Evolutionary conservation across 2,888 invertebrate species (phyloP).

Genomic region (Helicoverpa assulta): DNA sequence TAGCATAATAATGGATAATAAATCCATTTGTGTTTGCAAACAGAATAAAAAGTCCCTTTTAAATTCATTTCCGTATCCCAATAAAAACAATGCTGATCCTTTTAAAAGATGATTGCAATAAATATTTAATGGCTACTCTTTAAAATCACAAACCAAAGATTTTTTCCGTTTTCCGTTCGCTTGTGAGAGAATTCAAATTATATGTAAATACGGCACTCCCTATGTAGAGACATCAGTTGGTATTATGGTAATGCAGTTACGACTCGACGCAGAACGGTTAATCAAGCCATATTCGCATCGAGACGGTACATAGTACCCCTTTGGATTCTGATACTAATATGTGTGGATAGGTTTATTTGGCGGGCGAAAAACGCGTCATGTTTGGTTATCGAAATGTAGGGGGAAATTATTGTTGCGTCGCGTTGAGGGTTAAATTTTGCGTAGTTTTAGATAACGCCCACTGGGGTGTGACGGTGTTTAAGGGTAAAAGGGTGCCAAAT

Average conservation of each 20-base stretch:
- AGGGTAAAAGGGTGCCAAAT: background rate
- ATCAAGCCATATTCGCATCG: slow-evolving; percentile 59
- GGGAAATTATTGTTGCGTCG: slow-evolving; percentile 48
- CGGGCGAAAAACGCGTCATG: slow-evolving; percentile 41
- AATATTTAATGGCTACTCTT: slow-evolving; percentile 60
- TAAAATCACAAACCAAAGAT: slow-evolving; percentile 56
- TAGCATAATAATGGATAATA: too few species aligned
- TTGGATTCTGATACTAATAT: slow-evolving; percentile 50
- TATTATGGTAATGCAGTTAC: slow-evolving; percentile 78
- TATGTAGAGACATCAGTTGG: slow-evolving; percentile 76
- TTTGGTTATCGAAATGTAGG: slow-evolving; percentile 50
- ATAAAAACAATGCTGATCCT: slow-evolving; percentile 44
- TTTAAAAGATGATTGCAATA: slow-evolving; percentile 50
- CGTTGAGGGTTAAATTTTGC: slow-evolving; percentile 33
- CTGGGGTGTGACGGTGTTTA: slow-evolving; percentile 4
- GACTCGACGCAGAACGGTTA: slow-evolving; percentile 64
- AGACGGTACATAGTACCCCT: slow-evolving; percentile 49
- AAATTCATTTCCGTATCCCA: slow-evolving; percentile 24
- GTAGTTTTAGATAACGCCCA: slow-evolving; percentile 37
- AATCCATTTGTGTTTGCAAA: too few species aligned
- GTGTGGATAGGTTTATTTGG: slow-evolving; percentile 51
- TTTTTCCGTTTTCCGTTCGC: slow-evolving; percentile 60
- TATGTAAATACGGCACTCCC: slow-evolving; percentile 76
- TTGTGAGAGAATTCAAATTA: slow-evolving; percentile 76
- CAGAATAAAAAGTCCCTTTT: too few species aligned